Base-by-base conservation (phyloP, 2,797 vertebrate genomes). In the Gobio occitaniae region DNA sequence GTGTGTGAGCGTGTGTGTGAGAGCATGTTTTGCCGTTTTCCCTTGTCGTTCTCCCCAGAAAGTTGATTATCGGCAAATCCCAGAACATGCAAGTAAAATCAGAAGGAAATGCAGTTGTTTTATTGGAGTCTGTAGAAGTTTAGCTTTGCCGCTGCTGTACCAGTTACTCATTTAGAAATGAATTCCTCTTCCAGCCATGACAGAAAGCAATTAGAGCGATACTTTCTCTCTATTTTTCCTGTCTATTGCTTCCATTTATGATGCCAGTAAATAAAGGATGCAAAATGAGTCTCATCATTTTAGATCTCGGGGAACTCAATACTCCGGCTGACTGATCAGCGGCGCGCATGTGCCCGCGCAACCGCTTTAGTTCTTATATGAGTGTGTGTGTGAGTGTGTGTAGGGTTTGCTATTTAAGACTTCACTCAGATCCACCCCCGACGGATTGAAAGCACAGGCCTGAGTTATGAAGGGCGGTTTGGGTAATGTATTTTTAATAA, bases 401-500 rank as follows among this genome's bases (percentile, higher is more conserved):
- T 61, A 41, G 44, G 25, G 56, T 50, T 56, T 82, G 81, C 76
- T 86, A 80, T 66, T 78, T 71, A 80, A 75, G 66, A 70, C 68
- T 84, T 70, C 69, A 47, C 44, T 83, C 36, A 32, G 44, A 84
- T 86, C 61, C 52, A 71, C 4, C 44, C 79, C 75, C 36, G 41
- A 72, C 29, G 50, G 41, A 68, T 47, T 86, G 82, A 82, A 87
- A 63, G 77, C 76, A 41, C 85, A 83, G 77, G 66, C 25, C 32
- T 89, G 72, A 90, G 87, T 84, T 87, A 85, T 86, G 78, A 87
- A 65, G 47, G 83, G 68, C 70, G 85, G 82, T 86, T 86, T 78
- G 76, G 79, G 80, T 90, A 84, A 85, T 89, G 84, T 82, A 88
- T 78, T 86, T 89, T 89, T 88, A 89, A 90, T 89, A 86, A 90